A percentile compares a stretch with the other conserved stretches of the same genome.
Evolutionary conservation across 2,888 invertebrate species (phyloP).

Genomic region (Bimastos eiseni): DNA sequence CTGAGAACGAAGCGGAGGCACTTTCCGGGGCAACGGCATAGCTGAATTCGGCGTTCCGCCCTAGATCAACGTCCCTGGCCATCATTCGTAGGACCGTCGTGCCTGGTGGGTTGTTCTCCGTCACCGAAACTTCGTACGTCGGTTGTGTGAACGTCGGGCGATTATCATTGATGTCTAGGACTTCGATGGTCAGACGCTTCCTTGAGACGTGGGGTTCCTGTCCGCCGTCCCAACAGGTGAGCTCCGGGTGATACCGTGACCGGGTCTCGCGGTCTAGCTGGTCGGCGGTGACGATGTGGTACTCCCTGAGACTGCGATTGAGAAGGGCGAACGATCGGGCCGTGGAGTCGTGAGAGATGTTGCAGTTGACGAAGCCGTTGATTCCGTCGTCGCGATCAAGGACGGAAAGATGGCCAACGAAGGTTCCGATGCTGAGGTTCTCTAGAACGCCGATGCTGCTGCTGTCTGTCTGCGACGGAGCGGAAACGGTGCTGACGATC

Average conservation of each 20-base stretch:
- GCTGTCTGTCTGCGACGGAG: not conserved
- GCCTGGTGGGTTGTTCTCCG: slow-evolving; percentile 49
- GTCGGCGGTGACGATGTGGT: slow-evolving; percentile 28
- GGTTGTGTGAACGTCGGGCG: slow-evolving; percentile 49
- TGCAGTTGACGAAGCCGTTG: slow-evolving; percentile 28
- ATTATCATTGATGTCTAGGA: slow-evolving; percentile 57
- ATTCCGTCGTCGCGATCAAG: slow-evolving; percentile 18
- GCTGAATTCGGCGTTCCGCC: not conserved
- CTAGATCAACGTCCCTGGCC: not conserved
- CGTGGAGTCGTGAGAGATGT: not conserved
- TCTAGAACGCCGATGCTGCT: slow-evolving; percentile 27
- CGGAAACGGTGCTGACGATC: slow-evolving; percentile 25
- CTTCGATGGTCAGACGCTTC: slow-evolving; percentile 49
- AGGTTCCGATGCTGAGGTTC: slow-evolving; percentile 32
- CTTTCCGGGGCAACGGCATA: not conserved
- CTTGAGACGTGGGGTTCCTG: slow-evolving; percentile 48
- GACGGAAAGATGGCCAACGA: slow-evolving; percentile 28
- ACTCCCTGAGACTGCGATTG: slow-evolving; percentile 24
- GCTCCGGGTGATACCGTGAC: slow-evolving; percentile 47
- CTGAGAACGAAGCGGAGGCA: not conserved
- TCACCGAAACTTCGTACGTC: slow-evolving; percentile 46
- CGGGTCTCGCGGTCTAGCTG: slow-evolving; percentile 52
- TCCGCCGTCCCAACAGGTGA: slow-evolving; percentile 55
- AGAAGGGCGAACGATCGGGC: not conserved
- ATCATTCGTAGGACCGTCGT: slow-evolving; percentile 20